These are phyloP conservation scores for Meloidogyne floridensis DNA, from an alignment of 1,140 invertebrate genomes.

Conservation along the genomic window DNA sequence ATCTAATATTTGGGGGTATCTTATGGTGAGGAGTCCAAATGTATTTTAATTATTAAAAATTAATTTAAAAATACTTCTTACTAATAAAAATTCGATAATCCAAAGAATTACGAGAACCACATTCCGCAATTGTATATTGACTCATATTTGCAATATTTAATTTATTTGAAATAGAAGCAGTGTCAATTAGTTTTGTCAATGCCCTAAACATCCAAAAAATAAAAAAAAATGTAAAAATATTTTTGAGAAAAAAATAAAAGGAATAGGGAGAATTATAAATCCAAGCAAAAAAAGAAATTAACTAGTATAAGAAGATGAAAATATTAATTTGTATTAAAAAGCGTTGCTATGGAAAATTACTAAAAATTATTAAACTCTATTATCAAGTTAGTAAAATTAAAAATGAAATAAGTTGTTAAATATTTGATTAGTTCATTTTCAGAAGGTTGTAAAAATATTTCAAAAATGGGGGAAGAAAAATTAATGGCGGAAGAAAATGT, in stretches of 20 bases:
- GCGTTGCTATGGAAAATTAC: neutral
- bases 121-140: conserved; percentile 70
- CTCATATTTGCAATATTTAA: conserved; percentile 24
- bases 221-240: neutral
- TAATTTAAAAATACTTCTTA: conserved; percentile 71
- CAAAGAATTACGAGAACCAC: conserved; percentile 77
- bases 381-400: neutral
- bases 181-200: conserved; percentile 3
- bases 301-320: neutral
- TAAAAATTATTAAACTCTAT: too few relatives aligned
- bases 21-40: too few relatives aligned
- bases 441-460: too few relatives aligned
- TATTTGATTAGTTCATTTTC: too few relatives aligned
- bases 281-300: too few relatives aligned
- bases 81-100: conserved; percentile 85
- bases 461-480: too few relatives aligned
- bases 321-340: neutral
- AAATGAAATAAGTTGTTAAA: neutral
- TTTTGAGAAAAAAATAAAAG: too few relatives aligned
- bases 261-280: too few relatives aligned
- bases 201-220: conserved; percentile 2
- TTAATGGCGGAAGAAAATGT: too few relatives aligned
- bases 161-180: neutral
- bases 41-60: neutral
- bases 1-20: too few relatives aligned